Evolutionary conservation across 2,797 vertebrate genomes (phyloP), one percentile per base, ranked within the genome.

Genomic region (Sebastes glaucus): DNA sequence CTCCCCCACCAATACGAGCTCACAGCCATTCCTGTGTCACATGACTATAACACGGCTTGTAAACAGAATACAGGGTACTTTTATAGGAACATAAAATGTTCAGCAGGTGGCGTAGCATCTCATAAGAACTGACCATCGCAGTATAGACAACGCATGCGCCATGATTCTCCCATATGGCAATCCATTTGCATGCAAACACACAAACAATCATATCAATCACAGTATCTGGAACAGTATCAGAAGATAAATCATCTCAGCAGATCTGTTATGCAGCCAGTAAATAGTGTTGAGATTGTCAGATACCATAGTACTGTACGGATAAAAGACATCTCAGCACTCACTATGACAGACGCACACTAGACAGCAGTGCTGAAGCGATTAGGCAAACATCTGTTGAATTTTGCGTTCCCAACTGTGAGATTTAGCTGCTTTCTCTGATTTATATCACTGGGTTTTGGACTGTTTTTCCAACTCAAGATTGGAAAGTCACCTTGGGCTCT

Each of bases 51-150:
- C 46, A 42, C 35, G 20, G 30, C 72, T 73, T 66, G 32, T 83
- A 71, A 84, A 84, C 20, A 22, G 18, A 61, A 59, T 27, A 52
- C 46, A 1, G 46, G 71, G 42, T 70, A 61, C 80, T 52, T 89
- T 91, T 83, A 86, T 74, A 25, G 65, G 55, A 35, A 35, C 57
- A 77, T 79, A 70, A 74, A 86, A 52, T 10, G 32, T 63, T 38
- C 22, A 30, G 76, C 63, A 53, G 53, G 28, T 56, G 53, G 71
- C 23, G 53, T 6, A 53, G 33, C 4, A 18, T 69, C 60, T 52
- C 64, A 46, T 25, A 20, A 73, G 57, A 72, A 11, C 27, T 33
- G 64, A 65, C 32, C n/a, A 18, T 35, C 6, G 11, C 20, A 11
- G 22, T 13, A 27, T 0, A 57, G 28, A 66, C 16, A 22, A 28